Evolutionary conservation across 2,888 invertebrate genomes (phyloP).

Genomic region (Ophion costatus): DNA sequence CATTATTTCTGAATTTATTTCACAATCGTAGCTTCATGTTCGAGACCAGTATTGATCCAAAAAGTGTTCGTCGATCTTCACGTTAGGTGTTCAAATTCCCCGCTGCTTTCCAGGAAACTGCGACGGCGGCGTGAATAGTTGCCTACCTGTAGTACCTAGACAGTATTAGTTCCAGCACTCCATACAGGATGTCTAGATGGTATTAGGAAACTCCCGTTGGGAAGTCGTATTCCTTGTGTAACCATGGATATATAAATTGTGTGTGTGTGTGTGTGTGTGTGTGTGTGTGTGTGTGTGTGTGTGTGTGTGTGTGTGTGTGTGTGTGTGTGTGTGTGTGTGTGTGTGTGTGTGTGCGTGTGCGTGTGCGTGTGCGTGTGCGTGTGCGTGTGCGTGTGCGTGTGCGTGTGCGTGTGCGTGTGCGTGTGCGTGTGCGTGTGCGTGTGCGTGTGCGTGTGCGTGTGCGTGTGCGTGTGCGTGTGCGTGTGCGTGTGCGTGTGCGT

Average conservation of each 20-base stretch:
- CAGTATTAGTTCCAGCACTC: conserved; percentile 40
- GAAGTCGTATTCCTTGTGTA: conserved; percentile 36
- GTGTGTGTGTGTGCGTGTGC: no score
- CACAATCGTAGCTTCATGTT: neutral
- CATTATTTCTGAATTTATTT: conserved; percentile 2
- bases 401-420: neutral
- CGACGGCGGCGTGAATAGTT: conserved; percentile 33
- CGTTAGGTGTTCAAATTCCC: conserved; percentile 20
- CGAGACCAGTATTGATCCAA: conserved; percentile 1
- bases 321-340: no score
- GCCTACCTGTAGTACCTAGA: conserved; percentile 3
- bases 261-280: neutral
- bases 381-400: neutral
- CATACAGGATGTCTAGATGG: conserved; percentile 26
- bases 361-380: no score
- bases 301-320: no score
- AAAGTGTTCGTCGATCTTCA: neutral
- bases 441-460: no score
- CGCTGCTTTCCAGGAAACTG: conserved; percentile 8
- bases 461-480: no score
- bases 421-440: no score
- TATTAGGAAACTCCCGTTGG: conserved; percentile 48
- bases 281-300: no score
- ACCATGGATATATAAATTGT: neutral
- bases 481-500: no score